Percentiles rank a stretch among this genome's conserved stretches.
These are phyloP conservation scores for Xestia sexstrigata DNA, from an alignment of 2,888 invertebrate genomes.

Conservation along the genomic window DNA sequence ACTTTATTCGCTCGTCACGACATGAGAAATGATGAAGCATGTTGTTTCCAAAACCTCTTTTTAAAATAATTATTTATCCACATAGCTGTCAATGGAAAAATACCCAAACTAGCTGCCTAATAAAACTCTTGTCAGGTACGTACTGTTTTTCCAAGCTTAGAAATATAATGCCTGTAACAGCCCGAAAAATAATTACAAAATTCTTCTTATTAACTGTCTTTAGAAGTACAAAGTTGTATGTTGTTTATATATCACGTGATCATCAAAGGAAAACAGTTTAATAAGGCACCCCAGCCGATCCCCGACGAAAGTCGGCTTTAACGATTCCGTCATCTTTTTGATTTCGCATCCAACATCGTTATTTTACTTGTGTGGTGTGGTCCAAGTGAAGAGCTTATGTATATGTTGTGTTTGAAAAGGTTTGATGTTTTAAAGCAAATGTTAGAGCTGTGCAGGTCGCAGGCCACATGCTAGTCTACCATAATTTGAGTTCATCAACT, in stretches of 20 bases:
- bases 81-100: background rate
- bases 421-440: no score
- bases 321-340: conserved; percentile 62
- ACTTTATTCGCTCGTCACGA: background rate
- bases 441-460: no score
- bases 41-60: background rate
- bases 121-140: background rate
- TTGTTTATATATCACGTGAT: conserved; percentile 33
- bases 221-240: background rate
- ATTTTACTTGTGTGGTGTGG: conserved; percentile 58
- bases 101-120: background rate
- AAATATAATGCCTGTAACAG: background rate
- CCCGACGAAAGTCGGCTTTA: conserved; percentile 57
- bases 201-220: background rate
- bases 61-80: no score
- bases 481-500: no score
- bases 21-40: background rate
- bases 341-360: conserved; percentile 57
- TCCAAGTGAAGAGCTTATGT: conserved; percentile 13
- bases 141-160: background rate
- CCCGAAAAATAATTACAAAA: background rate
- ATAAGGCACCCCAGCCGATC: conserved; percentile 49
- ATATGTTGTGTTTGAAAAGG: no score
- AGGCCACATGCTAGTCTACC: no score
- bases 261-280: conserved; percentile 64